Evolutionary conservation across 2,888 invertebrate genomes (phyloP), one percentile per base, ranked within the genome.

Genomic region (Augiades crinisus): DNA sequence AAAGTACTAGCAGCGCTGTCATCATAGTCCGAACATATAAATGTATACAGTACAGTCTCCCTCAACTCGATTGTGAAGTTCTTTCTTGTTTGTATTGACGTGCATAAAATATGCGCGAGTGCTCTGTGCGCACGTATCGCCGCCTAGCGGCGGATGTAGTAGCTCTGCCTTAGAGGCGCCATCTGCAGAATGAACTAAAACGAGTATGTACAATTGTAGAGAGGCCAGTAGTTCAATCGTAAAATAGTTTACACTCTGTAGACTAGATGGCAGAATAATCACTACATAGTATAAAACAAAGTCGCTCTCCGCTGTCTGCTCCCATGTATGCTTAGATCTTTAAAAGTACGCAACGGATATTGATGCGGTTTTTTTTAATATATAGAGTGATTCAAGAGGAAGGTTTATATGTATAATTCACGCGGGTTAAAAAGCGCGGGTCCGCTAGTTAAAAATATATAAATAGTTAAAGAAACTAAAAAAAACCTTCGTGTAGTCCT

Each of bases 61-160:
- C 22, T 24, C 10, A 12, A 30, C 43, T 69, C 73, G 69, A 72
- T 74, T 71, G 70, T 75, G 68, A 64, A 72, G 67, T 72, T 74
- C 75, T 78, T 81, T 60, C 60, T 61, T 64, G 78, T 85, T 88
- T 83, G 82, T 86, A 88, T 88, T 85, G 87, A 88, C 85, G 84
- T 82, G 72, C 66, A 65, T 66, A 10, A 27, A 64, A 68, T 77
- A 71, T 81, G 84, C 83, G 86, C 83, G 74, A 65, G 70, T 62
- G 14, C 22, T 16, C 5, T n/a, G 3, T 3, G 34, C 14, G 34
- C 3, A 14, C 5, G 47, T 40, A 40, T 5, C 37, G 47, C 47
- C 47, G 5, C 10, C 47, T 47, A 22, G 31, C 8, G 47, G n/a
- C 19, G 5, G 7, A 30, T 19, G 27, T n/a, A n/a, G 38, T 21